Percentiles rank a stretch among this genome's conserved stretches.
phyloP scores from a whole-genome alignment of 2,888 invertebrate genomes.

The Troides helena region DNA sequence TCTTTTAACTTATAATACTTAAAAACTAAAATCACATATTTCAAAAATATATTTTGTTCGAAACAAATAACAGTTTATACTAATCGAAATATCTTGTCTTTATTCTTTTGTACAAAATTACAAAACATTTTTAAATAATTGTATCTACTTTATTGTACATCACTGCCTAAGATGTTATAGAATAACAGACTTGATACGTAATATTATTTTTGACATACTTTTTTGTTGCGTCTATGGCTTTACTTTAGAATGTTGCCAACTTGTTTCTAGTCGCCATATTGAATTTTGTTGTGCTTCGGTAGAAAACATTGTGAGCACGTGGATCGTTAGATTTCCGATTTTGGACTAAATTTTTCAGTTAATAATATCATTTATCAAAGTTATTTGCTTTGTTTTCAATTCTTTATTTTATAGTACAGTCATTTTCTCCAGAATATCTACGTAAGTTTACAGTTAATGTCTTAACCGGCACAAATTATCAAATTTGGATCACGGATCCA shows the following conservation, averaged over 20 bases:
- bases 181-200: background rate
- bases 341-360: constrained; percentile 73
- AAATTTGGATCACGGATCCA: constrained; percentile 54
- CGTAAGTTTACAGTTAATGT: constrained; percentile 59
- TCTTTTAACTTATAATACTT: too few relatives aligned
- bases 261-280: constrained; percentile 79
- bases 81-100: too few relatives aligned
- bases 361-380: constrained; percentile 48
- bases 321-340: constrained; percentile 73
- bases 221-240: background rate
- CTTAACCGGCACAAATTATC: constrained; percentile 61
- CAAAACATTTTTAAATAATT: too few relatives aligned
- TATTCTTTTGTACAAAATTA: too few relatives aligned
- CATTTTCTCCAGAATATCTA: constrained; percentile 53
- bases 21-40: too few relatives aligned
- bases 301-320: constrained; percentile 86
- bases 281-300: constrained; percentile 80
- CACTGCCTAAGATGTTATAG: too few relatives aligned
- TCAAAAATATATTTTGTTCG: too few relatives aligned
- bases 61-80: too few relatives aligned
- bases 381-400: constrained; percentile 51
- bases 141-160: too few relatives aligned
- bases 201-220: background rate
- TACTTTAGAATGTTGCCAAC: constrained; percentile 49
- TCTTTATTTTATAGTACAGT: constrained; percentile 48